These are phyloP conservation scores for Lota lota DNA, from an alignment of 2,113 vertebrate genomes.

Conservation along the genomic window DNA sequence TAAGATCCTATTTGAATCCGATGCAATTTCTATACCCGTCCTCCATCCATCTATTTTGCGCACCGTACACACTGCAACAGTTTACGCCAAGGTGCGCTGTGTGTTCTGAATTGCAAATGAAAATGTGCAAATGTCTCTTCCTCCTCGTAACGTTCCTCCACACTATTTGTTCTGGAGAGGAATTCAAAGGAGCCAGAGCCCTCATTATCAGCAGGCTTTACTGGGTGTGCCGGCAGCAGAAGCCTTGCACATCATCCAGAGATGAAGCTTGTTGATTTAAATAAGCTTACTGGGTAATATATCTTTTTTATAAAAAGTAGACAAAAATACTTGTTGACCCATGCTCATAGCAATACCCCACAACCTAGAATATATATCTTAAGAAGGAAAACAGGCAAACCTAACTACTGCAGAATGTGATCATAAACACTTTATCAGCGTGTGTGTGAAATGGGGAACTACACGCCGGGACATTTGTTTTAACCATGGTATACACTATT, in stretches of 20 bases:
- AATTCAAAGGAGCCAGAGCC: no score
- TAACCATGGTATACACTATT: no score
- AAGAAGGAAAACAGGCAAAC: conserved; percentile 27
- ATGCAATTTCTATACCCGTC: conserved; percentile 68
- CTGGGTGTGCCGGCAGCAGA: no score
- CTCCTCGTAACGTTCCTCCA: no score
- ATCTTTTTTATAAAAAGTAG: neutral
- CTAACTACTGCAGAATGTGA: no score
- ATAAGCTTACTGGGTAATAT: conserved; percentile 13
- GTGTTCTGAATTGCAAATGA: no score
- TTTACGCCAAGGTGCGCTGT: no score
- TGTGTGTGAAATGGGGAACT: conserved; percentile 9
- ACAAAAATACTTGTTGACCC: conserved; percentile 31
- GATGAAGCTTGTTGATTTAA: conserved; percentile 37
- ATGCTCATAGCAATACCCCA: conserved; percentile 27
- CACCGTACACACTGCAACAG: neutral
- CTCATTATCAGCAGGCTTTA: no score
- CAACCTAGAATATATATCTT: conserved; percentile 29
- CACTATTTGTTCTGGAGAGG: no score
- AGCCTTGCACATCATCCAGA: neutral
- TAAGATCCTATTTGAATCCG: conserved; percentile 69
- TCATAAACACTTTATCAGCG: neutral
- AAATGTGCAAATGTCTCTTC: no score
- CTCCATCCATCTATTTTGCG: conserved; percentile 48
- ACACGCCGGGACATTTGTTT: no score